phyloP scores from a whole-genome alignment of 2,797 vertebrate species.

The Vireo griseus region DNA sequence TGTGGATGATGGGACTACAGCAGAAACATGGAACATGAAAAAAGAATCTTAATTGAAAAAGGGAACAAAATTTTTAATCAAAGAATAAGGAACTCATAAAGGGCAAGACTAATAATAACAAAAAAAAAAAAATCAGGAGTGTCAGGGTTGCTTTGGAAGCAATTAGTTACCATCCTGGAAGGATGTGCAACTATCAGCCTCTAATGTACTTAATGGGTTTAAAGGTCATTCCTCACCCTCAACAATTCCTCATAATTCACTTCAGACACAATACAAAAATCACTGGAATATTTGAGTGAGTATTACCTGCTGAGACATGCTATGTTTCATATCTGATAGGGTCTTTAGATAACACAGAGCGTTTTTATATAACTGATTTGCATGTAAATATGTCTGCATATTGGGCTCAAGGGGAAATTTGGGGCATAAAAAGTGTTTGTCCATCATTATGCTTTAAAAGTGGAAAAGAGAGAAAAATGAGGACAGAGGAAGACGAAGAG shows the following conservation, averaged over 20 bases:
- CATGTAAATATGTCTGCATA: background rate
- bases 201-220: constrained; percentile 33
- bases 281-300: background rate
- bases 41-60: constrained; percentile 21
- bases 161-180: constrained; percentile 31
- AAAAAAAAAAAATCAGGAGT: background rate
- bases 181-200: background rate
- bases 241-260: background rate
- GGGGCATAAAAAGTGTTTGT: accelerated
- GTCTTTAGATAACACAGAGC: background rate
- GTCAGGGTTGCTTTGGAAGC: background rate
- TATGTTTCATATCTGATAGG: background rate
- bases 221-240: constrained; percentile 40
- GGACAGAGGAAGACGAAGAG: background rate
- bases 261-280: constrained; percentile 16
- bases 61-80: constrained; percentile 30
- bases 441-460: background rate
- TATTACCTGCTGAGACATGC: background rate
- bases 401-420: background rate
- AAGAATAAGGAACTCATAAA: background rate
- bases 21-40: constrained; percentile 4
- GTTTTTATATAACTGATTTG: background rate
- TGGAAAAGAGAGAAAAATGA: background rate
- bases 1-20: background rate
- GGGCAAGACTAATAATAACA: background rate